Percentiles rank a stretch among this genome's conserved stretches.
These are phyloP conservation scores for Oplegnathus fasciatus DNA, from an alignment of 2,113 vertebrate genomes.

Conservation along the genomic window DNA sequence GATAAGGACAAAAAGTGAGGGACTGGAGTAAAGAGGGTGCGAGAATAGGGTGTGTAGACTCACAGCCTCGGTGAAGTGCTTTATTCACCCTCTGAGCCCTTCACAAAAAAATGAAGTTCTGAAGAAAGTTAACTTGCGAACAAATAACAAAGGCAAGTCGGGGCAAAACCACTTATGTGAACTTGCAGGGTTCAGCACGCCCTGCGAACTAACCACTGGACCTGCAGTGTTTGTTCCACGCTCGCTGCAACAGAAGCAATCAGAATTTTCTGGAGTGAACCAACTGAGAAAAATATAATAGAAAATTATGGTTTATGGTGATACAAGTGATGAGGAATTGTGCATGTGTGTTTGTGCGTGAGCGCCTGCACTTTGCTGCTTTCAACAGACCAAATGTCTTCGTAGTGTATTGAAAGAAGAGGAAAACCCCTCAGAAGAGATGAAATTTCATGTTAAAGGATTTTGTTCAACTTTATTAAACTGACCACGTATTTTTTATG, in stretches of 20 bases:
- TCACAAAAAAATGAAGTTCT: neutral
- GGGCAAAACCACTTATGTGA: constrained; percentile 23
- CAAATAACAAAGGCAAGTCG: constrained; percentile 17
- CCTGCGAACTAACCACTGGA: constrained; percentile 22
- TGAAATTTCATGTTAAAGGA: neutral
- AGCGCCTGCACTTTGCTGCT: neutral
- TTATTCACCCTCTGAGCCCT: constrained; percentile 15
- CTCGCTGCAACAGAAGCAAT: constrained; percentile 47
- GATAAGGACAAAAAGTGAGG: constrained; percentile 39
- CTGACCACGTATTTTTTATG: neutral
- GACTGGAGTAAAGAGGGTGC: constrained; percentile 5
- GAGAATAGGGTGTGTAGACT: constrained; percentile 9
- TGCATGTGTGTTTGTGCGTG: neutral
- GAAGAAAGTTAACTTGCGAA: constrained; percentile 51
- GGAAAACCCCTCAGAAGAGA: neutral
- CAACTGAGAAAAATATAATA: constrained; percentile 44
- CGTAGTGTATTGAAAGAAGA: neutral
- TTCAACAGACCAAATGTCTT: constrained; percentile 10
- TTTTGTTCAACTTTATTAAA: neutral
- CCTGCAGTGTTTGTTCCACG: constrained; percentile 44
- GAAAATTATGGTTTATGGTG: constrained; percentile 30
- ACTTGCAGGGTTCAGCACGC: constrained; percentile 3
- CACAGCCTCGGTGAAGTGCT: constrained; percentile 2
- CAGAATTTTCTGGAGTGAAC: constrained; percentile 41
- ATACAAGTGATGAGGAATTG: constrained; percentile 9